Conservation (phyloP, 2,888 invertebrate species). For the Cheilosia soror region DNA sequence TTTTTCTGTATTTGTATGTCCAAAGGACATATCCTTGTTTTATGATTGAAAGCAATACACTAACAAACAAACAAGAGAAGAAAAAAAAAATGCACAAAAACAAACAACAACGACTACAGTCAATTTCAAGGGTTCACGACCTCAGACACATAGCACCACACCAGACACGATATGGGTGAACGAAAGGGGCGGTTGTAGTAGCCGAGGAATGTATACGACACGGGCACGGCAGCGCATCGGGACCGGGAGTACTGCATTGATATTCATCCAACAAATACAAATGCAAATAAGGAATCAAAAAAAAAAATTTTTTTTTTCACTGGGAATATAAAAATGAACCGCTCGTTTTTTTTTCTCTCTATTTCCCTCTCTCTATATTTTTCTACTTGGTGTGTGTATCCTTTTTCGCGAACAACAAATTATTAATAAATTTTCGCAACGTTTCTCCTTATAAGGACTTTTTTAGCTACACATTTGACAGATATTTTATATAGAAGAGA, state of each 20-base stretch:
- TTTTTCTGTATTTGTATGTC: constrained; percentile 3
- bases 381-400: constrained; percentile 36
- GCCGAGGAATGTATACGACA: constrained; percentile 52
- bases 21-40: constrained; percentile 52
- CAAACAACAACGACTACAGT: constrained; percentile 54
- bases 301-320: not conserved
- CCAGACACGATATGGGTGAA: constrained; percentile 45
- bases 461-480: constrained; percentile 50
- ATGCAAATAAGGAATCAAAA: constrained; percentile 13
- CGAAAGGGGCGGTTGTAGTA: constrained; percentile 8
- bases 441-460: constrained; percentile 3
- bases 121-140: constrained; percentile 78
- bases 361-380: not conserved
- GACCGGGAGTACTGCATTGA: constrained; percentile 34
- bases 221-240: constrained; percentile 43
- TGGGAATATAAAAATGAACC: not conserved
- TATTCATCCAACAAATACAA: constrained; percentile 47
- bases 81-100: constrained; percentile 27
- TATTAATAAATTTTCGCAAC: constrained; percentile 32
- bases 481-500: constrained; percentile 32
- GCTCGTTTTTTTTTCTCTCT: constrained; percentile 35
- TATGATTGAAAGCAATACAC: constrained; percentile 25
- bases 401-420: constrained; percentile 46
- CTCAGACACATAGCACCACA: constrained; percentile 77
- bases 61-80: constrained; percentile 38